Base-by-base conservation (phyloP, 1,140 invertebrate species). In the Diploscapter pachys region DNA sequence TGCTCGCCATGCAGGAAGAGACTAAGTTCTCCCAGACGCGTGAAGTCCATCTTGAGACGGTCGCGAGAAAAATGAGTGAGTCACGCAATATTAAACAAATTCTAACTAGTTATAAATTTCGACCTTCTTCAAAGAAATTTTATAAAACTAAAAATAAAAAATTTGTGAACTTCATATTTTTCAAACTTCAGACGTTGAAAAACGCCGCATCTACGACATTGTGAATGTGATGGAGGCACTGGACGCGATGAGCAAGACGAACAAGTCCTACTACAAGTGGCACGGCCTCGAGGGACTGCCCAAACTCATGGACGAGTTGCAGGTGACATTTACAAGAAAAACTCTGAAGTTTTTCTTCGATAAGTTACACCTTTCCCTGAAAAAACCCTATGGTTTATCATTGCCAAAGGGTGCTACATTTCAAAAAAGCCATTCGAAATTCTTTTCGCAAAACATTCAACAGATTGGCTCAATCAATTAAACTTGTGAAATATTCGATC, bases 171-270 rank as follows among this genome's bases (percentile, higher is more conserved):
- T 75, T 75, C 50, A 57, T 4, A 5, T 56, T 75, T 6, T 6
- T 5, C 49, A 11, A 71, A 50, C 68, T 79, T 73, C 69, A 81
- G 78, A 56, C 62, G 79, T 82, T 5, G 77, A 83, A 71, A 83
- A 83, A 56, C 78, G 81, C 52, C 59, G 80, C 56, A 80, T 83
- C 50, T 82, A 81, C 75, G 80, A 82, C 57, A 82, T 82, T 11
- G 82, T 83, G 4, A 83, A 83, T 72, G 82, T 84, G 3, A 84
- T 84, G 83, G 83, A 84, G 68, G 83, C 83, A 4, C 73, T 84
- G 50, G 83, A 84, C 62, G 84, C 84, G 3, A 84, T 84, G 83
- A 80, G 80, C 67, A 84, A 84, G 66, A 83, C 81, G 13, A 84
- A 84, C 78, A 84, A 84, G 62, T 78, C 73, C 6, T 84, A 78